Percentiles rank a stretch among this genome's conserved stretches.
Evolutionary conservation across 37 sponge, comb jelly and placozoan species (phyloP).

Genomic region (Bolinopsis microptera): DNA sequence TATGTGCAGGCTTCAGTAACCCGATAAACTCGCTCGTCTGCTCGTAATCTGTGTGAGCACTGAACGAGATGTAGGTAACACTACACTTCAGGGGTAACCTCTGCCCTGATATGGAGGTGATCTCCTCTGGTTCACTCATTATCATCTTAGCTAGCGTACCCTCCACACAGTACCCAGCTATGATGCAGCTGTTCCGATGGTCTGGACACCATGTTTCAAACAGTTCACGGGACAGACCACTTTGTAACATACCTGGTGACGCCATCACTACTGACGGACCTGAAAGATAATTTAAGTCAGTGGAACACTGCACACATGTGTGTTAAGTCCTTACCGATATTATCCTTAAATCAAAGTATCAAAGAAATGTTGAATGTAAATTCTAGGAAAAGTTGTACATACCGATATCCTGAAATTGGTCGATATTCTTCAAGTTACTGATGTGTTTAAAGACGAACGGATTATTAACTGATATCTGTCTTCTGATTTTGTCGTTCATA

Average conservation of each 20-base stretch:
- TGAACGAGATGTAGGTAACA: conserved; percentile 93
- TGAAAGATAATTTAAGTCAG: neutral
- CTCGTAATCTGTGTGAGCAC: conserved; percentile 96
- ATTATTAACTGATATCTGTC: conserved; percentile 88
- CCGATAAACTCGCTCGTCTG: conserved; percentile 90
- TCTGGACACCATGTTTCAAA: conserved; percentile 99
- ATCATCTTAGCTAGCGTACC: conserved; percentile 97
- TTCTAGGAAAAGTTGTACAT: neutral
- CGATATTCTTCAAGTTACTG: conserved; percentile 90
- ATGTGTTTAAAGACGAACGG: conserved; percentile 98
- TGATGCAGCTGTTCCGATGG: conserved; percentile 87
- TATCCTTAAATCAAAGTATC: too few species aligned
- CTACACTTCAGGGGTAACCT: conserved; percentile 87
- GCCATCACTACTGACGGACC: conserved; percentile 97
- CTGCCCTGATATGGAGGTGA: conserved; percentile 84
- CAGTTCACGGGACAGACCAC: conserved; percentile 94
- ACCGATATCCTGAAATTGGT: conserved; percentile 94
- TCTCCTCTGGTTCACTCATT: conserved; percentile 89
- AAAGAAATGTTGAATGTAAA: neutral
- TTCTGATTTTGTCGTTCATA: conserved; percentile 91
- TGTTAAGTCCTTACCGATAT: too few species aligned
- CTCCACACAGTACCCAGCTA: conserved; percentile 98
- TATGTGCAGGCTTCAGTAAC: conserved; percentile 85
- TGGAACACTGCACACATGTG: too few species aligned
- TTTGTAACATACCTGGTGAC: conserved; percentile 99